phyloP scores from a whole-genome alignment of 2,888 invertebrate species.

The Hecatera dysodea region DNA sequence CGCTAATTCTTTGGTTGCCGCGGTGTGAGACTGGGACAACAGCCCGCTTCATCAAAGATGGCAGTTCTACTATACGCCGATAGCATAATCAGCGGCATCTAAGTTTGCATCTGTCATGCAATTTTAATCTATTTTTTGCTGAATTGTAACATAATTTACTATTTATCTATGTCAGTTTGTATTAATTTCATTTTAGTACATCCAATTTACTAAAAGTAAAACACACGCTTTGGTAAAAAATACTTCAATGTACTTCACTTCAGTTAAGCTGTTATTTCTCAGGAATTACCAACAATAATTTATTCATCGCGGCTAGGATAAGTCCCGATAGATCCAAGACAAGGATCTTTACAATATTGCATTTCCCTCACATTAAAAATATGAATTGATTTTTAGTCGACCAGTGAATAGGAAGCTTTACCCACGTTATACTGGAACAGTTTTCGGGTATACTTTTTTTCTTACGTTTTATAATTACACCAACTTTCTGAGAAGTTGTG shows the following conservation, averaged over 20 bases:
- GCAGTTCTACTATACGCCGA: no score
- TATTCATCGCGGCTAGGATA: neutral
- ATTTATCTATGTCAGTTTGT: no score
- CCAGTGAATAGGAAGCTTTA: conserved; percentile 45
- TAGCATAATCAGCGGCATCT: no score
- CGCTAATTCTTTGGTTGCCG: no score
- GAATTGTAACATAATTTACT: no score
- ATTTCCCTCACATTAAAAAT: neutral
- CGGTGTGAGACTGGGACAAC: no score
- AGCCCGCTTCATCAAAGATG: no score
- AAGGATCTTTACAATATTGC: neutral
- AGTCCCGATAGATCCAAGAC: neutral
- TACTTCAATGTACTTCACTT: neutral
- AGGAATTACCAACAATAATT: neutral
- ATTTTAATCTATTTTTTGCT: no score
- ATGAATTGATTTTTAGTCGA: neutral
- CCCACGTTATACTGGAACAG: conserved; percentile 54
- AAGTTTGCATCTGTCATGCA: no score
- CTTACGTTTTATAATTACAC: conserved; percentile 72
- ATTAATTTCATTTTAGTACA: no score
- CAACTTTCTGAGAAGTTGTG: conserved; percentile 68
- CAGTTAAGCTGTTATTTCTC: neutral
- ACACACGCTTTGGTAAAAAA: no score
- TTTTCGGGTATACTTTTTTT: conserved; percentile 63
- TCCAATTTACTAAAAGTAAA: no score